Conservation (phyloP, 2,888 invertebrate species). For the Pristionchus japonicus region DNA sequence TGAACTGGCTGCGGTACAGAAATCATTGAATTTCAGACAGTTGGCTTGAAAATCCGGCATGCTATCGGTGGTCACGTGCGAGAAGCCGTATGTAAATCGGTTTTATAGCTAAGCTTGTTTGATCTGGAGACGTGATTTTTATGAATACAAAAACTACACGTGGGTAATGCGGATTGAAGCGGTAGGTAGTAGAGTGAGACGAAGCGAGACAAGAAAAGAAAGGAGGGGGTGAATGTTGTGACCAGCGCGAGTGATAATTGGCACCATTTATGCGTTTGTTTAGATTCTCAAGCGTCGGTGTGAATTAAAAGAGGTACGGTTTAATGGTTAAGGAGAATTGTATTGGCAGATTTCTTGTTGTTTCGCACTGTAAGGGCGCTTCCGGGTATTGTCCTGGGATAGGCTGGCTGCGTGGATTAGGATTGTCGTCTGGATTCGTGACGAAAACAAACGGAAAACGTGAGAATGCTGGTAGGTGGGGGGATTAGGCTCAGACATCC, state of each 20-base stretch:
- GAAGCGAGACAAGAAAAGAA: not conserved
- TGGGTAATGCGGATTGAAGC: not conserved
- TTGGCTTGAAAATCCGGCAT: not conserved
- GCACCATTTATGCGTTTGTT: not conserved
- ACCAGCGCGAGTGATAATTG: not conserved
- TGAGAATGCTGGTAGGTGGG: not conserved
- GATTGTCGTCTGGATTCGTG: too few species aligned
- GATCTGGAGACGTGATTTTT: not conserved
- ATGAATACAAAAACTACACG: not conserved
- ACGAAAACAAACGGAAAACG: not conserved
- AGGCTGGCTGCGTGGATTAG: not conserved
- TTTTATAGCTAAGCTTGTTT: not conserved
- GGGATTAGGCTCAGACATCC: not conserved
- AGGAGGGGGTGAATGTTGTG: not conserved
- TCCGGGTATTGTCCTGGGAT: not conserved
- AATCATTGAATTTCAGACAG: not conserved
- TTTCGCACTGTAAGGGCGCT: not conserved
- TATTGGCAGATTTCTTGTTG: not conserved
- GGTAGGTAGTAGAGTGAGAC: not conserved
- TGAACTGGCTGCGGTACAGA: not conserved
- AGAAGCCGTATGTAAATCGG: not conserved
- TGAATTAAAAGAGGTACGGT: not conserved
- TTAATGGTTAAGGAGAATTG: not conserved
- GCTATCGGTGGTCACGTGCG: not conserved
- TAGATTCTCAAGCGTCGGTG: not conserved